Base-by-base conservation (phyloP, 2,797 vertebrate genomes). In the Pempheris klunzingeri region DNA sequence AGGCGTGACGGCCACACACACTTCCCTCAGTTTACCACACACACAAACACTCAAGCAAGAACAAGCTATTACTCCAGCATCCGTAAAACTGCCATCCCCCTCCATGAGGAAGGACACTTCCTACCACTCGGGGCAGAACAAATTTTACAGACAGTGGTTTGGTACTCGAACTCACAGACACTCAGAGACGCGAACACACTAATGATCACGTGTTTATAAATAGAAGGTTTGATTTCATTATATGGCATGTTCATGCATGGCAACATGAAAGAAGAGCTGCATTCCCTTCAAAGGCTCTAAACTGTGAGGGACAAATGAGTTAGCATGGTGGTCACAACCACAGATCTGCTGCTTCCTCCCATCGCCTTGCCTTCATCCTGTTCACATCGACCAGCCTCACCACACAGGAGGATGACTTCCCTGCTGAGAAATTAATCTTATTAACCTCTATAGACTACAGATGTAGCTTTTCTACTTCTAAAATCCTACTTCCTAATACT, bases 221-320 rank as follows among this genome's bases (percentile, higher is more conserved):
- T 76, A 85, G 55, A 77, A 77, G 85, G 87, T 87, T 86, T 92
- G 88, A 93, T 94, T 86, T 90, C 88, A 90, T 94, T 92, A 81
- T 43, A 85, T 84, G 80, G 71, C 75, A 82, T 88, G 74, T 87
- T 85, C 84, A 90, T 87, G 80, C 68, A 38, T 75, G 39, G 63
- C 73, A 83, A 89, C 77, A 87, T 85, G 88, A 88, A 91, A 84
- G 74, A 71, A 65, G 52, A 76, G 30, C 43, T 46, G 77, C 41
- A 22, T 69, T 78, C 50, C 64, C 63, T 80, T 34, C 46, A 80
- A 84, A 77, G 70, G 55, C 75, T 82, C 24, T 75, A 88, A 86
- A 86, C 77, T 86, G 84, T 80, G 78, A 90, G 78, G 84, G 71
- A 85, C 83, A 87, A 87, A 90, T 84, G 80, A 84, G 80, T 87